Conservation (phyloP, 1,140 invertebrate genomes). For the Rhopalosiphum maidis region DNA sequence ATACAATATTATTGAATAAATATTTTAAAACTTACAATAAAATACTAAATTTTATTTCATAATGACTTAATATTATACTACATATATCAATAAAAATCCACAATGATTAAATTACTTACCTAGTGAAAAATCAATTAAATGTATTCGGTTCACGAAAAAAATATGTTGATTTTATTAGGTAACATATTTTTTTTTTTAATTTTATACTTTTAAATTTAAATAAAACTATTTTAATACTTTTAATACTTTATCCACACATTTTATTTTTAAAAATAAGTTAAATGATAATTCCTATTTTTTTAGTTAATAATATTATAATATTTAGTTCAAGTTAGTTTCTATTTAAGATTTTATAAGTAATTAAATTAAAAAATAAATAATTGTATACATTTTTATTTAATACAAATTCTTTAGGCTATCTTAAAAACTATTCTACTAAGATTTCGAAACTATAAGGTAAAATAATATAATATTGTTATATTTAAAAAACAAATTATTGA, state of each 20-base stretch:
- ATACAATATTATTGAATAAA: background rate
- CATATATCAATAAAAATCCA: background rate
- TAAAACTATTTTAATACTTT: background rate
- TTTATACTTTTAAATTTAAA: background rate
- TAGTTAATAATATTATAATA: background rate
- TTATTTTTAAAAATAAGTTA: background rate
- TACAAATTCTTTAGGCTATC: background rate
- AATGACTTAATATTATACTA: background rate
- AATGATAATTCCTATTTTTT: background rate
- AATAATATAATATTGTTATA: background rate
- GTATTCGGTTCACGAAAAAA: background rate
- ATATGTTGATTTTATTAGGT: background rate
- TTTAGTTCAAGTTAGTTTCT: background rate
- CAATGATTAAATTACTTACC: background rate
- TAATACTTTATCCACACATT: background rate
- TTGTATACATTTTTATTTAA: background rate
- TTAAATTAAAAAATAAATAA: background rate
- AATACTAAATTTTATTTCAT: background rate
- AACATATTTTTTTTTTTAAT: background rate
- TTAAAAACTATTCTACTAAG: background rate
- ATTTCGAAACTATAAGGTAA: background rate
- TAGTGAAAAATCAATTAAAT: background rate
- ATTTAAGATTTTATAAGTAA: background rate
- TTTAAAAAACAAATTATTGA: background rate
- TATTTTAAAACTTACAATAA: background rate